These are phyloP conservation scores for Coenonympha glycerion DNA, from an alignment of 2,888 invertebrate genomes.

Conservation along the genomic window DNA sequence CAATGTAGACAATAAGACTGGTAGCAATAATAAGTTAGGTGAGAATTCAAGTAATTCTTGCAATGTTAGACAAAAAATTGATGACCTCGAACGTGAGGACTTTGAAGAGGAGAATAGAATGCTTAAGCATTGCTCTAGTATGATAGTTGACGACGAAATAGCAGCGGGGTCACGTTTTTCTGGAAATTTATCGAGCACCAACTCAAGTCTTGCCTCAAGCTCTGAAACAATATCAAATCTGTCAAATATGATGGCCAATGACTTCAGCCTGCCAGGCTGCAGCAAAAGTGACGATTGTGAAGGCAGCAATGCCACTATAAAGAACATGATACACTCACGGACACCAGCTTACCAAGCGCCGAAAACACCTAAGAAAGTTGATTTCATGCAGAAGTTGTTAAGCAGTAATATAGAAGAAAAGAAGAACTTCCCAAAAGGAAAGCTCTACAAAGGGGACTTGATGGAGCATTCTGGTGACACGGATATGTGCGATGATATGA, in stretches of 20 bases:
- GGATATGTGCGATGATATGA: constrained; percentile 41
- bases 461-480: constrained; percentile 44
- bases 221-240: constrained; percentile 63
- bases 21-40: constrained; percentile 41
- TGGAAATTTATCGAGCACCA: constrained; percentile 53
- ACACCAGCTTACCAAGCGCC: constrained; percentile 38
- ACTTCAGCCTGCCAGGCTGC: constrained; percentile 59
- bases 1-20: constrained; percentile 60
- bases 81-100: constrained; percentile 64
- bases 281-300: constrained; percentile 53
- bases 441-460: constrained; percentile 59
- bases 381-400: constrained; percentile 66
- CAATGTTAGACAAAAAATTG: constrained; percentile 50
- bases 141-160: constrained; percentile 58
- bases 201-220: constrained; percentile 60
- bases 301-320: constrained; percentile 57
- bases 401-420: constrained; percentile 56
- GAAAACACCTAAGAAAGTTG: constrained; percentile 47
- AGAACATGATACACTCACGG: constrained; percentile 55
- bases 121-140: constrained; percentile 58
- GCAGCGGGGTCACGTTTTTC: constrained; percentile 46
- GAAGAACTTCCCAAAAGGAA: constrained; percentile 63
- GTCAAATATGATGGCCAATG: constrained; percentile 46
- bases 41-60: constrained; percentile 39
- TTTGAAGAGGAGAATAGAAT: constrained; percentile 69